Conservation (phyloP, 2,797 vertebrate genomes). For the Leptodactylus fallax region DNA sequence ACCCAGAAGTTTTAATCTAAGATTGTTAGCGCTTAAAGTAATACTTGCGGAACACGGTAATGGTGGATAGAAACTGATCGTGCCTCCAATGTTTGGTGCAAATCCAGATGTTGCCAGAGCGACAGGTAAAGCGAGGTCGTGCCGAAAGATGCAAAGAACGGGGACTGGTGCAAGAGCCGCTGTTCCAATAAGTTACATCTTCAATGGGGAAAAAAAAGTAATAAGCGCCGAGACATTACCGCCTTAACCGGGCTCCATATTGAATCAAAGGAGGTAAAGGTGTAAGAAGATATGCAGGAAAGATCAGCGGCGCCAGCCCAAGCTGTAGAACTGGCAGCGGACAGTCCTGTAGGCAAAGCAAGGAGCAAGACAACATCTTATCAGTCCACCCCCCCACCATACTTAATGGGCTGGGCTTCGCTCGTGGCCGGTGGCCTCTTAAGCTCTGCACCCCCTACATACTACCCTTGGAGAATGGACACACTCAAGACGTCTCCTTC, state of each 20-base stretch:
- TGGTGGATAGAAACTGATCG: neutral
- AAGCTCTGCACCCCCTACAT: conserved; percentile 37
- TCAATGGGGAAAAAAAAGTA: neutral
- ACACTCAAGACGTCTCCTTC: conserved; percentile 32
- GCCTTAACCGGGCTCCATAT: neutral
- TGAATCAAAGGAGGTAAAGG: conserved; percentile 6
- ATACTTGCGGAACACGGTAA: conserved; percentile 34
- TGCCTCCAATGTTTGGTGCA: neutral
- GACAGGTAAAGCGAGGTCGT: neutral
- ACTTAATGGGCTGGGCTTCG: neutral
- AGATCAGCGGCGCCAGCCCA: neutral
- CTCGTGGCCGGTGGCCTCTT: neutral
- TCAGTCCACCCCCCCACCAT: neutral
- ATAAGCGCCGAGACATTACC: neutral
- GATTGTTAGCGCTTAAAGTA: conserved; percentile 34
- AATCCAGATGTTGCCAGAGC: neutral
- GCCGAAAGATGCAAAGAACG: neutral
- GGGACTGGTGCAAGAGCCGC: neutral
- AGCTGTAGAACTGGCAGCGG: neutral
- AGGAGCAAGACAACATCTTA: conserved; percentile 4
- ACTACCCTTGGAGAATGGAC: conserved; percentile 33
- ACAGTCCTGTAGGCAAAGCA: conserved; percentile 21
- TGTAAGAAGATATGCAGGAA: conserved; percentile 23
- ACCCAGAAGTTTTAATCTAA: conserved; percentile 39
- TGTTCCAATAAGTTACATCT: neutral